Evolutionary conservation across 2,113 vertebrate species (phyloP), one percentile per base, ranked within the genome.

Genomic region (Nymphicus hollandicus): DNA sequence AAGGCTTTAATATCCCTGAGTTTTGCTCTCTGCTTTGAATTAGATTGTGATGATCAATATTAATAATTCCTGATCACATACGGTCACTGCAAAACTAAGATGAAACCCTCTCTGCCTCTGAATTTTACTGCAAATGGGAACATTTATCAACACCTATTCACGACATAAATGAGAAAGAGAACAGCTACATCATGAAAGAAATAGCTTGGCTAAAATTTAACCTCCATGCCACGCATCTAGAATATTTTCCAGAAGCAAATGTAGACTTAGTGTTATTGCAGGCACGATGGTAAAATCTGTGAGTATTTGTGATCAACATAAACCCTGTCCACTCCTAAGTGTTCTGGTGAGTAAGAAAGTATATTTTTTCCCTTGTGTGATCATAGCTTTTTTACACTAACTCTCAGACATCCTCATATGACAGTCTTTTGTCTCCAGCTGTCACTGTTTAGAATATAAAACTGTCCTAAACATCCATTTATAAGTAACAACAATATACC

Each of bases 111-210:
- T 90, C 88, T 74, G 19, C 69, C 24, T 86, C 55, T 76, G 61
- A 88, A 79, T 94, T 96, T 96, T 86, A 94, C 61, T 92, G 65
- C 77, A 96, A 81, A 95, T 86, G 33, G 74, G 90, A 95, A 61
- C 79, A 93, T 95, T 81, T 86, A 94, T 94, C 91, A 94, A 91
- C 65, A 78, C 31, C 73, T 86, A 88, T 12, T 81, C 33, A 47
- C 74, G 85, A 74, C 28, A 74, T 76, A 96, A 96, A 88, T 88
- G 72, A 86, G 83, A 78, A 94, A 71, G 47, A 56, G 81, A 96
- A 90, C 70, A 88, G 55, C 33, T 93, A 61, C 37, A 88, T 91
- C 61, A 79, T 52, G 65, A 68, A 95, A 78, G 43, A 81, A 90
- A 53, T 56, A 95, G 29, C 72, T 73, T 68, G 71, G 79, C 90